Evolutionary conservation across 2,797 vertebrate species (phyloP).

Genomic region (Lagorchestes hirsutus): DNA sequence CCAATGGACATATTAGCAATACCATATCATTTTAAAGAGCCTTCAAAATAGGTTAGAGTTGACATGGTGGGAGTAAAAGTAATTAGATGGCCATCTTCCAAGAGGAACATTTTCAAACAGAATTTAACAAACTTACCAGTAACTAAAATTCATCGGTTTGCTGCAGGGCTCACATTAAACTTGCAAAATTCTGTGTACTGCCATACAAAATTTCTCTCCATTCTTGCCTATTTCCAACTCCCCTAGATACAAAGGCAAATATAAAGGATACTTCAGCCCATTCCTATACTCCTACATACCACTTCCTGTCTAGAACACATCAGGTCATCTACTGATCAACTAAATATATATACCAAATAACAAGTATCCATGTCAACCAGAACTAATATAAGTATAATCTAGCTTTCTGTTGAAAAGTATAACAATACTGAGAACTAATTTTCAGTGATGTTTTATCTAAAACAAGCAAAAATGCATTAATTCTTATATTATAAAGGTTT

Average conservation of each 20-base stretch:
- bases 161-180: constrained; percentile 82
- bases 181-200: constrained; percentile 85
- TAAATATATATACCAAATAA: constrained; percentile 62
- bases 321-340: constrained; percentile 73
- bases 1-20: constrained; percentile 59
- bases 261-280: constrained; percentile 85
- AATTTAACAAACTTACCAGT: constrained; percentile 85
- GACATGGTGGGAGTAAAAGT: constrained; percentile 74
- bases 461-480: constrained; percentile 27
- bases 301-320: constrained; percentile 74
- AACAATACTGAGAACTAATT: constrained; percentile 39
- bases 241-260: constrained; percentile 86
- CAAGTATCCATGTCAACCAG: constrained; percentile 59
- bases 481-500: constrained; percentile 8
- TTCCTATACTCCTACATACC: constrained; percentile 81
- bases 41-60: constrained; percentile 73
- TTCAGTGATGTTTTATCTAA: constrained; percentile 31
- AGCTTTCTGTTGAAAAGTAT: constrained; percentile 72
- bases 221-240: constrained; percentile 86
- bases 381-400: constrained; percentile 62
- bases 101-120: constrained; percentile 81
- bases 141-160: constrained; percentile 83
- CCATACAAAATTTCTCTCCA: constrained; percentile 83
- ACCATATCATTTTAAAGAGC: constrained; percentile 63
- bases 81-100: constrained; percentile 78